A percentile compares a stretch with the other conserved stretches of the same genome.
phyloP scores from a whole-genome alignment of 2,797 vertebrate species.

The Sphenodon punctatus region DNA sequence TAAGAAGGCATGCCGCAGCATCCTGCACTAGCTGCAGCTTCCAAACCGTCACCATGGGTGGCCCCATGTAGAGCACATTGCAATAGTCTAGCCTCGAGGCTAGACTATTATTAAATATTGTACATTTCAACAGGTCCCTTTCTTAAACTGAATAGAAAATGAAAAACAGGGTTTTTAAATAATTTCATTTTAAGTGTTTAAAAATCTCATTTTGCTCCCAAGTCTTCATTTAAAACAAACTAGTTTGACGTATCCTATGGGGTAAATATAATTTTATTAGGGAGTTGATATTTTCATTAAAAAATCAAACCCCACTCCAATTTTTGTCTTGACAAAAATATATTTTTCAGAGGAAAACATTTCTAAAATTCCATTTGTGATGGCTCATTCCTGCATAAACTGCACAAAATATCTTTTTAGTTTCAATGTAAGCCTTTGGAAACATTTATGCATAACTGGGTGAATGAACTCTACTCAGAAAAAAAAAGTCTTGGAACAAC shows the following conservation, averaged over 20 bases:
- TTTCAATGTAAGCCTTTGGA: conserved; percentile 3
- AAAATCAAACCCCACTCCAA: too few relatives aligned
- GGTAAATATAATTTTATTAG: not conserved
- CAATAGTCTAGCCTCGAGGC: too few relatives aligned
- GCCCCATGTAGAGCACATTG: too few relatives aligned
- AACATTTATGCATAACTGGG: not conserved
- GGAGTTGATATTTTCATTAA: too few relatives aligned
- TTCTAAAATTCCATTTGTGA: not conserved
- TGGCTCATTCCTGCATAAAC: not conserved
- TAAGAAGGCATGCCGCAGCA: too few relatives aligned
- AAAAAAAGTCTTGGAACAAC: conserved; percentile 1
- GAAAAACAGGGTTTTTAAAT: accelerated
- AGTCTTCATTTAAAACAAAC: not conserved
- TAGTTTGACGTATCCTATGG: not conserved
- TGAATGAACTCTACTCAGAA: conserved; percentile 15
- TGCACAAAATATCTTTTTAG: not conserved
- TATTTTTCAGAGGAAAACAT: not conserved
- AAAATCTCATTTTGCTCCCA: not conserved
- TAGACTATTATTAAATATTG: too few relatives aligned
- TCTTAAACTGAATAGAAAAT: not conserved
- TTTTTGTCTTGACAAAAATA: not conserved
- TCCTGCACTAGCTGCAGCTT: too few relatives aligned
- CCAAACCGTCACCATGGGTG: too few relatives aligned
- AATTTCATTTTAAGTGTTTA: not conserved
- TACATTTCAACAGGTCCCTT: too few relatives aligned